phyloP scores from a whole-genome alignment of 2,888 invertebrate species.

The Campoplex nolae region DNA sequence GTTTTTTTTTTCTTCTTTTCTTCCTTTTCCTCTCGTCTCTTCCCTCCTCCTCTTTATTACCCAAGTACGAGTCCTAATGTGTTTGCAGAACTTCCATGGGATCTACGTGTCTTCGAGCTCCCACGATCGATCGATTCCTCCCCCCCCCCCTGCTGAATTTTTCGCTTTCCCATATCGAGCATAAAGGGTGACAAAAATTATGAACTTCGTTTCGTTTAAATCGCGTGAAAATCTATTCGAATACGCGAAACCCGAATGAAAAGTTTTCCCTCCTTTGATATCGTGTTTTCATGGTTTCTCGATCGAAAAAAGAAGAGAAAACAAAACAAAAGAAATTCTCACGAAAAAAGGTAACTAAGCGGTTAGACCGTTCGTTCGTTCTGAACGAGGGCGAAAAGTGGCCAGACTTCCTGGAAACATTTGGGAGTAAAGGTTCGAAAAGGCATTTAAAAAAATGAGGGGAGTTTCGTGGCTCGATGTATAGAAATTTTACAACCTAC shows the following conservation, averaged over 20 bases:
- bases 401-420: slow-evolving; percentile 31
- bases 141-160: background rate
- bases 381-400: slow-evolving; percentile 34
- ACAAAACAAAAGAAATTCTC: background rate
- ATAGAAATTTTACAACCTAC: slow-evolving; percentile 58
- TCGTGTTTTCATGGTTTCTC: background rate
- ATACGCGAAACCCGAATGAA: background rate
- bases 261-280: background rate
- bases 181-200: background rate
- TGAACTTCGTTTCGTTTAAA: background rate
- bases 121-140: slow-evolving; percentile 1
- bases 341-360: background rate
- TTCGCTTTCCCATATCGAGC: background rate
- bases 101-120: slow-evolving; percentile 3
- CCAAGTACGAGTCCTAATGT: slow-evolving; percentile 5
- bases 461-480: slow-evolving; percentile 24
- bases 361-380: slow-evolving; percentile 34
- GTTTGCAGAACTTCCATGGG: slow-evolving; percentile 10
- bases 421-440: background rate
- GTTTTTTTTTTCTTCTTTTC: slow-evolving; percentile 10
- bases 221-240: background rate
- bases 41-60: background rate
- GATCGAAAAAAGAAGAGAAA: background rate
- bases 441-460: slow-evolving; percentile 21
- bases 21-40: slow-evolving; percentile 15